phyloP scores from a whole-genome alignment of 2,113 vertebrate genomes.

The Rafetus swinhoei region DNA sequence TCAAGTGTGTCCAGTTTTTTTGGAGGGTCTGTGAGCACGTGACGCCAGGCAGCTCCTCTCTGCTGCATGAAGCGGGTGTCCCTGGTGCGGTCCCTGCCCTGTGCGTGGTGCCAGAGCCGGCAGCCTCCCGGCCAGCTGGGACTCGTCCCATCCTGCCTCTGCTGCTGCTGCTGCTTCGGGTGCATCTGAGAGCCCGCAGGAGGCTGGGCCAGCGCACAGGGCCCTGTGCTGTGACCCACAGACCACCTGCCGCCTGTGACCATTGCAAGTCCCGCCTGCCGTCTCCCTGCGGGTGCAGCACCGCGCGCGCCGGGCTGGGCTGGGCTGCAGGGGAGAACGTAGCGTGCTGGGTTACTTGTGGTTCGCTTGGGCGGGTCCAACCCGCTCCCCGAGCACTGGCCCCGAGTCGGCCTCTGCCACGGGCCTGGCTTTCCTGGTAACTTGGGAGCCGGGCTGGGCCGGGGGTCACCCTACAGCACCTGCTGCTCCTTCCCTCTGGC shows the following conservation, averaged over 20 bases:
- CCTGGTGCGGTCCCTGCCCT: neutral
- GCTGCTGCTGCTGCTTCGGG: accelerated
- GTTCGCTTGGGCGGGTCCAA: neutral
- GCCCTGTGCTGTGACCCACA: neutral
- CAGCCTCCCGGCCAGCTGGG: too few species aligned
- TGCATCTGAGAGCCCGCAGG: neutral
- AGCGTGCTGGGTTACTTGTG: too few species aligned
- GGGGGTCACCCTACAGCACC: neutral
- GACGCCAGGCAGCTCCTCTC: accelerated
- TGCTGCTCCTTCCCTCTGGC: neutral
- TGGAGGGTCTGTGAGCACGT: neutral
- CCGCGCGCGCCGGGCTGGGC: neutral
- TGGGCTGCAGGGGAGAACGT: too few species aligned
- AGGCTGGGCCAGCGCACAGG: neutral
- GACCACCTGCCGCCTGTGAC: neutral
- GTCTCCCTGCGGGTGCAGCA: neutral
- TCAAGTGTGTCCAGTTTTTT: too few species aligned
- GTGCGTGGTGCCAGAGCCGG: too few species aligned
- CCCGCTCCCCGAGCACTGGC: neutral
- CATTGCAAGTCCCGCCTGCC: neutral
- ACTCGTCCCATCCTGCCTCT: neutral
- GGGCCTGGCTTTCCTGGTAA: neutral
- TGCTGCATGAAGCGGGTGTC: neutral
- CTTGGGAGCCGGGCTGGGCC: neutral
- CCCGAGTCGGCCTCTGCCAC: neutral